A percentile compares a stretch with the other conserved stretches of the same genome.
phyloP scores from a whole-genome alignment of 2,797 vertebrate species.

The Scolopax bukidnonensis region DNA sequence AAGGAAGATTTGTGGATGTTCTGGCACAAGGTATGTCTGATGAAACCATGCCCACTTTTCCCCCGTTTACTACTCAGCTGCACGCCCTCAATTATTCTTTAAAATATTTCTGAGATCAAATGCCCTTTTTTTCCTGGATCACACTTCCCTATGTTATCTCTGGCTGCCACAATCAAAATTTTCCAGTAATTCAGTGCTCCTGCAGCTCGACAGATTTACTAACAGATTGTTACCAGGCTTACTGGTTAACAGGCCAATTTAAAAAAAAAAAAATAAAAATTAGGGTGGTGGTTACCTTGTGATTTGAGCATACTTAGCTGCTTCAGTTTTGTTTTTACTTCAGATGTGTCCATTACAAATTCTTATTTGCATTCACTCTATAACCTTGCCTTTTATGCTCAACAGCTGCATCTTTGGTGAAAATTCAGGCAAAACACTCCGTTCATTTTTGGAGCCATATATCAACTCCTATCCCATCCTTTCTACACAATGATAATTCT shows the following conservation, averaged over 20 bases:
- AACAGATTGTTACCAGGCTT: slow-evolving; percentile 63
- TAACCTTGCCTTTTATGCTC: background rate
- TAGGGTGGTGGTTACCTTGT: slow-evolving; percentile 14
- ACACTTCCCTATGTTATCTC: background rate
- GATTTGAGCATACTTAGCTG: background rate
- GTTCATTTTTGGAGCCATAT: background rate
- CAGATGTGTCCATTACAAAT: background rate
- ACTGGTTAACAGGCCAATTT: slow-evolving; percentile 30
- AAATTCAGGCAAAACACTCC: background rate
- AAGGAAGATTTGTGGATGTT: background rate
- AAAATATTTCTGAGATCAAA: slow-evolving; percentile 32
- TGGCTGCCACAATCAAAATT: slow-evolving; percentile 29
- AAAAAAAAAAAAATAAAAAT: background rate
- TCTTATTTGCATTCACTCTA: background rate
- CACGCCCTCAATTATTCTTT: slow-evolving; percentile 14
- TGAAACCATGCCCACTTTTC: background rate
- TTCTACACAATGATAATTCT: background rate
- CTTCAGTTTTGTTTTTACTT: slow-evolving; percentile 19
- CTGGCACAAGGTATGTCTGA: background rate
- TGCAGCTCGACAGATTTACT: slow-evolving; percentile 60
- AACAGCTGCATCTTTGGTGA: background rate
- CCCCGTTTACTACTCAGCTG: background rate
- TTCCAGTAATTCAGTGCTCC: slow-evolving; percentile 46
- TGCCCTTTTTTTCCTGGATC: slow-evolving; percentile 37
- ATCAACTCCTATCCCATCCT: background rate